Evolutionary conservation across 2,113 vertebrate genomes (phyloP), one percentile per base, ranked within the genome.

Genomic region (Stegastes partitus): DNA sequence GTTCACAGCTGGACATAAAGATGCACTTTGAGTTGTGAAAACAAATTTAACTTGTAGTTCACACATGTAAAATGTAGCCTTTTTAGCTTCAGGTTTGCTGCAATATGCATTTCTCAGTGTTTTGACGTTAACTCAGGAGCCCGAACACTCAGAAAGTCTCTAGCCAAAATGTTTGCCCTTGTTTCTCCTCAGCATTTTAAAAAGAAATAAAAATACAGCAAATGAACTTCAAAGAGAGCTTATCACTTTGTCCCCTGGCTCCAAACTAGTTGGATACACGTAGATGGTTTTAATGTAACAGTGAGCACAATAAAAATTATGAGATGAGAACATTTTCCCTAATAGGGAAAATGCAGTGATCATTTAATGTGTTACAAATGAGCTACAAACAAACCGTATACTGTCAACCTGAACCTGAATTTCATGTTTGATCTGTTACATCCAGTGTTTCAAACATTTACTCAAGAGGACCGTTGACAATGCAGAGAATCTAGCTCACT

Each of bases 371-470:
- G 18, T 49, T 42, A 51, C 42, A 63, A 14, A 58, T 19, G n/a
- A 23, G n/a, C 44, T 23, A 58, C 64, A 74, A 34, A 44, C 14
- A 54, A 68, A 78, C 8, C 51, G 69, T 31, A 44, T 18, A 44
- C 21, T 42, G 34, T 73, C 21, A 45, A 34, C 68, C 62, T 56
- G 19, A 56, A 25, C 25, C 31, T 77, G 25, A 26, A 59, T 31
- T 4, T 26, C 42, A 68, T 23, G 58, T 47, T 42, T 58, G 12
- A 74, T 65, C n/a, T 67, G 11, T 12, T 14, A n/a, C 19, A n/a
- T 19, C 2, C 2, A 66, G 31, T 39, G 1, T 15, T 14, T 42
- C 4, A 15, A 2, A 15, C 39, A 42, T 42, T 42, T 42, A 42
- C 39, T 42, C 14, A 22, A 59, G n/a, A 25, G 3, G 57, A 63